A percentile compares a stretch with the other conserved stretches of the same genome.
These are phyloP conservation scores for Anhinga anhinga DNA, from an alignment of 2,113 vertebrate genomes.

Conservation along the genomic window DNA sequence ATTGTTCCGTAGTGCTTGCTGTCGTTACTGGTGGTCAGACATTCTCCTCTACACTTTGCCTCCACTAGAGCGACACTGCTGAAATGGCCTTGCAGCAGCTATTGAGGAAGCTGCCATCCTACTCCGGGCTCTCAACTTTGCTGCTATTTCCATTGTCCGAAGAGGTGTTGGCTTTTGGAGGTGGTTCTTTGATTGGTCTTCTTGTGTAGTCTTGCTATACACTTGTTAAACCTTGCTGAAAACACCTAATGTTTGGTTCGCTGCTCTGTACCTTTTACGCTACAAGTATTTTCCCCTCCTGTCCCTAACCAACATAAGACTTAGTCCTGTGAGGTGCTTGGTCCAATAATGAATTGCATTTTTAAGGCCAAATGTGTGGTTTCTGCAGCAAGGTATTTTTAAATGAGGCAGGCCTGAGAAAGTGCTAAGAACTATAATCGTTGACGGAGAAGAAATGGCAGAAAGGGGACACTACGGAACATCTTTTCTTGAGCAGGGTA, in stretches of 20 bases:
- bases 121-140: not conserved
- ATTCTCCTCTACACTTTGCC: not conserved
- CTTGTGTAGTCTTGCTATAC: not conserved
- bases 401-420: constrained; percentile 1
- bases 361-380: not conserved
- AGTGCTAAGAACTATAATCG: not conserved
- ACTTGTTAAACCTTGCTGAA: not conserved
- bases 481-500: not conserved
- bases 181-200: not conserved
- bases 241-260: not conserved
- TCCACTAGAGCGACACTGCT: not conserved
- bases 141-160: not conserved
- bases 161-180: not conserved
- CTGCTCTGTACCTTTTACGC: not conserved
- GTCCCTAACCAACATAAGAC: not conserved
- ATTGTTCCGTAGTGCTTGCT: not conserved
- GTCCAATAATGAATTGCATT: not conserved
- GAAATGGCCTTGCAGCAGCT: not conserved
- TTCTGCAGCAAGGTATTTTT: constrained; percentile 42
- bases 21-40: not conserved
- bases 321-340: not conserved
- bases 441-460: constrained; percentile 28
- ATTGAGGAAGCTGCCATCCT: not conserved
- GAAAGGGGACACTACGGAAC: not conserved
- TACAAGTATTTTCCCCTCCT: not conserved